Percentiles rank a stretch among this genome's conserved stretches.
Evolutionary conservation across 1,140 invertebrate species (phyloP).

Genomic region (Dinoponera quadriceps): DNA sequence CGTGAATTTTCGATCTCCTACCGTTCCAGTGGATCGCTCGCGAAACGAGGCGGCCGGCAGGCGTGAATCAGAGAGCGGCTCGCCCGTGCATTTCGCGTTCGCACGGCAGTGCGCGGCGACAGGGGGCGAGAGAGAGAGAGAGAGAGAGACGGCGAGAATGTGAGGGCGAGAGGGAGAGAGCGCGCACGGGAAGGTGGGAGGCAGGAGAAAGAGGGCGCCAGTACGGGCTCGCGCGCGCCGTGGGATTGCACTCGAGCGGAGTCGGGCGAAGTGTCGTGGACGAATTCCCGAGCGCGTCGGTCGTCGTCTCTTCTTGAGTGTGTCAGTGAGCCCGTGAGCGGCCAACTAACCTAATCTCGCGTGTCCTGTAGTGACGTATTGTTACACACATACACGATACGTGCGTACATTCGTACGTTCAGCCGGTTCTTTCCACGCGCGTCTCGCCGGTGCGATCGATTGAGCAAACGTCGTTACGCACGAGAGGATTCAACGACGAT

Average conservation of each 20-base stretch:
- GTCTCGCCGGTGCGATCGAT: not conserved
- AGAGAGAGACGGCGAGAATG: slow-evolving; percentile 4
- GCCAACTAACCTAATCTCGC: slow-evolving; percentile 72
- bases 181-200: slow-evolving; percentile 14
- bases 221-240: slow-evolving; percentile 65
- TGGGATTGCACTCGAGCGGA: slow-evolving; percentile 59
- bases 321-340: slow-evolving; percentile 78
- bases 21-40: too few species aligned
- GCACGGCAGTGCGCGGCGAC: not conserved
- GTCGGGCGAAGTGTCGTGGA: slow-evolving; percentile 72
- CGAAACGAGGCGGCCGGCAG: not conserved
- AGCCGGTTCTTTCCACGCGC: not conserved
- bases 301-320: slow-evolving; percentile 60
- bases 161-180: slow-evolving; percentile 12
- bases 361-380: slow-evolving; percentile 20
- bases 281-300: slow-evolving; percentile 69
- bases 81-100: not conserved
- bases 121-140: slow-evolving; percentile 10
- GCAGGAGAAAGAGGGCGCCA: slow-evolving; percentile 71
- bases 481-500: too few species aligned
- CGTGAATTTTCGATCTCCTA: not conserved
- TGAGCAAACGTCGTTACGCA: not conserved
- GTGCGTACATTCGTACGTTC: slow-evolving; percentile 23
- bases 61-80: slow-evolving; percentile 48
- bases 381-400: not conserved